Base-by-base conservation (phyloP, 35 echinoderm and acorn worm genomes). In the Lytechinus pictus region DNA sequence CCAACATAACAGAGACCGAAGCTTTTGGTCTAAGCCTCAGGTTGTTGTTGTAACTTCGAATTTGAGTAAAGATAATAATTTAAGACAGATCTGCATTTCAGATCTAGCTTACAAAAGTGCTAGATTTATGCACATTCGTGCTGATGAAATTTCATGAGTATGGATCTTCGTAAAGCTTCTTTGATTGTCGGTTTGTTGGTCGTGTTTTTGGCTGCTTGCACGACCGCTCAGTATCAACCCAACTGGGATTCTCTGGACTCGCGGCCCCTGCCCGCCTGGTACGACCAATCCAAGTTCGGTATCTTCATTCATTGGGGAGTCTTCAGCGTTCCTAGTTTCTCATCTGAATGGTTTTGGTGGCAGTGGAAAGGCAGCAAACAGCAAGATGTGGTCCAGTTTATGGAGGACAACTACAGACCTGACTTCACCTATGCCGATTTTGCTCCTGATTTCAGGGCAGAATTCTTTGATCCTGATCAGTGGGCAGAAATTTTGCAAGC, bases 221-320 rank as follows among this genome's bases (percentile, higher is more conserved):
- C 94, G 19, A 58, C 28, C 54, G 79, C 86, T 52, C 97, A 94
- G 33, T 99, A 99, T 87, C 72, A 95, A 61, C 98, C 98, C 5
- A 99, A 96, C 89, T 99, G 98, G 98, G 86, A 97, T 53, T 99
- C 98, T 9, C 53, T 99, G 4, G 98, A 99, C 79, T 94, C 95
- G 6, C 94, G 98, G 54, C 97, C 97, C 9, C 94, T 99, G 27
- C 97, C 98, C 86, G 87, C 9, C 55, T 98, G 97, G 97, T 98
- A 97, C 61, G 97, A 98, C 21, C 94, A 98, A 24, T 95, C 96
- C 52, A 99, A 99, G 89, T 94, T 99, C 94, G 98, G 98, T 28
- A 97, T 99, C 27, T 97, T 99, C 51, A 95, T 99, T 51, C 98
- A 99, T 53, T 99, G 98, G 98, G 97, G 98, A 24, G 98, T 99